Conservation (phyloP, 2,113 vertebrate genomes). For the Silurus glanis region DNA sequence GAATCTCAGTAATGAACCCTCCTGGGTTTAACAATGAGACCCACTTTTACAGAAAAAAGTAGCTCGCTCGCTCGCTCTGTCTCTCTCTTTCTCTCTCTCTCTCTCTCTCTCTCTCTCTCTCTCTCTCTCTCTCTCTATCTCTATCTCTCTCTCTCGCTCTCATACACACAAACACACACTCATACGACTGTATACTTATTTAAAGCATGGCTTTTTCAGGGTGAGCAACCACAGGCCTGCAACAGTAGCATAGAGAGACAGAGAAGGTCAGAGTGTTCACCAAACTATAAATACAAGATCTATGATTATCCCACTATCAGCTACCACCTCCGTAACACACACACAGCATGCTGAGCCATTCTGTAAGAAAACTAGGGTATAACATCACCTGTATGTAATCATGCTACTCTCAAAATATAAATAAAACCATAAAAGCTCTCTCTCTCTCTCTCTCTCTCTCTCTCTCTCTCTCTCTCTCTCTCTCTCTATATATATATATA, state of each 20-base stretch:
- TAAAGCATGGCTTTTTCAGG: background rate
- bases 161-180: constrained; percentile 1
- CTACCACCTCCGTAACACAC: constrained; percentile 19
- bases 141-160: constrained; percentile 15
- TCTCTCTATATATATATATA: too few relatives aligned
- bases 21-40: constrained; percentile 68
- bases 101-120: background rate
- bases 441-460: too few relatives aligned
- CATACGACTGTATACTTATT: background rate
- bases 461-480: too few relatives aligned
- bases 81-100: background rate
- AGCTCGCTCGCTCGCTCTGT: constrained; percentile 22
- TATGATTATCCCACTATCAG: constrained; percentile 53
- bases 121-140: constrained; percentile 7
- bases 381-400: background rate
- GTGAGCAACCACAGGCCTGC: constrained; percentile 7
- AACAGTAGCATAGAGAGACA: constrained; percentile 26
- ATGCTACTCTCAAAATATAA: background rate
- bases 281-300: constrained; percentile 56
- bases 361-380: constrained; percentile 1
- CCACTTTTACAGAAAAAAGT: constrained; percentile 55
- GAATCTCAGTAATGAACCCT: constrained; percentile 69
- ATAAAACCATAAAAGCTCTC: background rate
- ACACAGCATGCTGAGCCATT: background rate
- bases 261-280: constrained; percentile 45